Evolutionary conservation across 2,797 vertebrate genomes (phyloP).

Genomic region (Eptatretus atami): DNA sequence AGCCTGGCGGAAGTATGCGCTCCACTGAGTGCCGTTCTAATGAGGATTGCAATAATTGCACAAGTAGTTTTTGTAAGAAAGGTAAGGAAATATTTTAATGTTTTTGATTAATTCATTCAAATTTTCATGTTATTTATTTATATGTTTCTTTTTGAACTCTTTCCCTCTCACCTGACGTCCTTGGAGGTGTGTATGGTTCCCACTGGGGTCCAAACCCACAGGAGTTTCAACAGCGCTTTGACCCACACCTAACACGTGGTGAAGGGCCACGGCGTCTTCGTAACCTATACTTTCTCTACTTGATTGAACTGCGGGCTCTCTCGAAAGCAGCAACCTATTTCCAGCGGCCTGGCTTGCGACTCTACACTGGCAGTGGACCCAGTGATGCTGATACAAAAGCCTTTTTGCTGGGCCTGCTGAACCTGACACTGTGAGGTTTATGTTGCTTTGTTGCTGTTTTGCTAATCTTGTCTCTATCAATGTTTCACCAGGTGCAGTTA

Average conservation of each 20-base stretch:
- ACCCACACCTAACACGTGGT: slow-evolving; percentile 34
- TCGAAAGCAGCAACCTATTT: slow-evolving; percentile 56
- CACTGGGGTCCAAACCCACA: slow-evolving; percentile 52
- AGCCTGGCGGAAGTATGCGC: no score
- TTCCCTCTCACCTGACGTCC: slow-evolving; percentile 24
- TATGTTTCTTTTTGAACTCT: background rate
- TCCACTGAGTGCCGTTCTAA: no score
- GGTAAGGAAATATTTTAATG: background rate
- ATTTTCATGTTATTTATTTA: background rate
- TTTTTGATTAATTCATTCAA: background rate
- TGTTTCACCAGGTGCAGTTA: background rate
- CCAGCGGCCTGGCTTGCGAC: slow-evolving; percentile 24
- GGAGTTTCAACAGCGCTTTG: slow-evolving; percentile 55
- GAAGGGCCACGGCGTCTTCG: slow-evolving; percentile 55
- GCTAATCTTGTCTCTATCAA: background rate
- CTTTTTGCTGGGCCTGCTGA: slow-evolving; percentile 34
- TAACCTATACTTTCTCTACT: slow-evolving; percentile 67
- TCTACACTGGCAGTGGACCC: slow-evolving; percentile 33
- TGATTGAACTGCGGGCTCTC: slow-evolving; percentile 55
- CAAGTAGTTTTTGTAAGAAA: background rate
- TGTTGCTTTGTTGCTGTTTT: background rate
- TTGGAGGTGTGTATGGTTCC: slow-evolving; percentile 16
- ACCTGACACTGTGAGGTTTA: slow-evolving; percentile 28
- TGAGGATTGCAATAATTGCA: background rate
- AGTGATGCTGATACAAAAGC: slow-evolving; percentile 26